Conservation (phyloP, 2,888 invertebrate genomes). For the Drosophila vallismaia region DNA sequence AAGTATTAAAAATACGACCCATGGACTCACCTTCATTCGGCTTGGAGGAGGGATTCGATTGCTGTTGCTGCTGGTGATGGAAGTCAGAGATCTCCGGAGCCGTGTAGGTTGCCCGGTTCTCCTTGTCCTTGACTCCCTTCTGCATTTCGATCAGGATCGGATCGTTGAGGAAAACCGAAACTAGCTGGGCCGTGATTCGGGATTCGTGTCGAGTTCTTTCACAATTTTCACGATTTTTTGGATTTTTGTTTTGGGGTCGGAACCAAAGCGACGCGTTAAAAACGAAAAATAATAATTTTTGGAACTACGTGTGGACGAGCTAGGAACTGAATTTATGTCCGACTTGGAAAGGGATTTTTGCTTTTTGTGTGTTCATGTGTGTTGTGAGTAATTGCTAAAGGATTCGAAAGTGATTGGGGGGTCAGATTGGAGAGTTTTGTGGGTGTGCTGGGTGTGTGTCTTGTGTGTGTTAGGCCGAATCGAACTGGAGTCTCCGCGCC, state of each 20-base stretch:
- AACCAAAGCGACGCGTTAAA: not conserved
- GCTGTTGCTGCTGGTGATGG: not conserved
- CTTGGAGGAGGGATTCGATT: not conserved
- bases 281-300: not conserved
- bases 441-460: slow-evolving; percentile 9
- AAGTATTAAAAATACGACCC: not conserved
- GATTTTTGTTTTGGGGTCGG: not conserved
- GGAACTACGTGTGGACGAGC: slow-evolving; percentile 4
- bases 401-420: slow-evolving; percentile 5
- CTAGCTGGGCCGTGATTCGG: not conserved
- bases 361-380: slow-evolving; percentile 5
- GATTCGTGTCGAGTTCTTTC: not conserved
- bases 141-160: slow-evolving; percentile 22
- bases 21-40: slow-evolving; percentile 20
- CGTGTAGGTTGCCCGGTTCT: slow-evolving; percentile 16
- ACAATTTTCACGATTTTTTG: not conserved
- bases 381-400: slow-evolving; percentile 3
- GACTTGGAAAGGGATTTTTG: slow-evolving; percentile 1
- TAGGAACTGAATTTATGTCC: slow-evolving; percentile 4
- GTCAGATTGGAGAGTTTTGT: slow-evolving; percentile 15
- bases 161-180: no score
- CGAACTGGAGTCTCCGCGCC: slow-evolving; percentile 27
- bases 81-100: slow-evolving; percentile 7
- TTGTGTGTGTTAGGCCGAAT: slow-evolving; percentile 14
- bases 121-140: slow-evolving; percentile 46